These are phyloP conservation scores for Artemia sinica DNA, from an alignment of 2,888 invertebrate species.

Conservation along the genomic window DNA sequence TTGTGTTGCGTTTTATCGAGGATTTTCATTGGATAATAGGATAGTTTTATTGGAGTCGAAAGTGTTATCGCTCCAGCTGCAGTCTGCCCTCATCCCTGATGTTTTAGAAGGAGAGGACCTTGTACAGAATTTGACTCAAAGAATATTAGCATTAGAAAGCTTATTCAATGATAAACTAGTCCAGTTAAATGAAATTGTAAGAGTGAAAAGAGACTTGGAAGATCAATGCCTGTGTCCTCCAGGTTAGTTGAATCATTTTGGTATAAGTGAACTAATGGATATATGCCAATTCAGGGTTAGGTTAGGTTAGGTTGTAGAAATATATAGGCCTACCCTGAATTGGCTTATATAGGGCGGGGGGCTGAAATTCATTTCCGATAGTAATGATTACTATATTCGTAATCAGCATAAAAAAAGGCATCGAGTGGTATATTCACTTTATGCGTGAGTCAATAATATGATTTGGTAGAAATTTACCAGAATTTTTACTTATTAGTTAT, in stretches of 20 bases:
- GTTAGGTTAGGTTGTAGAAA: no score
- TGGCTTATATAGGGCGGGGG: no score
- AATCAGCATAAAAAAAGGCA: no score
- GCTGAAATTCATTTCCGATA: no score
- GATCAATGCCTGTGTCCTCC: conserved; percentile 1
- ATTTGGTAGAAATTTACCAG: no score
- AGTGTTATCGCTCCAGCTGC: conserved; percentile 5
- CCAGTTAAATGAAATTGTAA: background rate
- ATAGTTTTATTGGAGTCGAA: conserved; percentile 12
- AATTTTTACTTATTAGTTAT: no score
- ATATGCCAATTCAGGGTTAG: no score
- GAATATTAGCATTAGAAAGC: conserved; percentile 2
- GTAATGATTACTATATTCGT: no score
- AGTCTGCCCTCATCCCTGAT: conserved; percentile 8
- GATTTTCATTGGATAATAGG: conserved; percentile 3
- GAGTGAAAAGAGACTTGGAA: conserved; percentile 11
- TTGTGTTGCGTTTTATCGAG: conserved; percentile 2
- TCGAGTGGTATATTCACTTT: no score
- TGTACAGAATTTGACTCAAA: conserved; percentile 5
- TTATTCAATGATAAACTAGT: background rate
- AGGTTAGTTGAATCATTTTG: background rate
- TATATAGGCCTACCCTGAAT: no score
- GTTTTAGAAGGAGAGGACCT: conserved; percentile 11
- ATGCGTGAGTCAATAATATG: no score
- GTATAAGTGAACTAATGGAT: no score